Percentiles rank a stretch among this genome's conserved stretches.
Conservation (phyloP, 2,113 vertebrate genomes). For the Tachysurus vachellii region DNA sequence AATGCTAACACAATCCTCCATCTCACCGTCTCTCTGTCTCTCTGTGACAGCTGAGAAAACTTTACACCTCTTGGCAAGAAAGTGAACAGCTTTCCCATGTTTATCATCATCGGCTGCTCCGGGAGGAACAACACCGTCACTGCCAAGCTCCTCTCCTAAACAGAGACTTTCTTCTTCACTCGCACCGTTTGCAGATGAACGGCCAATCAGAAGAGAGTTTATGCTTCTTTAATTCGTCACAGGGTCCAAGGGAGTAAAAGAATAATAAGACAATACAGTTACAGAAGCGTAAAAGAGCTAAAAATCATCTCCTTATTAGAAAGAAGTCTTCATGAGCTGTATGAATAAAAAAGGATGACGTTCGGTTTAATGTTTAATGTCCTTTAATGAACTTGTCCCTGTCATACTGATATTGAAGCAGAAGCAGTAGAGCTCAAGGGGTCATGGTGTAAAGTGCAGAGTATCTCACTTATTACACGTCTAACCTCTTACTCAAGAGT, state of each 20-base stretch:
- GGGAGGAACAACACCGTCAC: constrained; percentile 35
- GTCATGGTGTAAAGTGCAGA: neutral
- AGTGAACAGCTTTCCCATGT: constrained; percentile 35
- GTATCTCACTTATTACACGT: neutral
- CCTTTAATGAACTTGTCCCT: neutral
- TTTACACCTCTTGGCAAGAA: constrained; percentile 22
- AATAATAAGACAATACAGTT: neutral
- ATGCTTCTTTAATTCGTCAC: neutral
- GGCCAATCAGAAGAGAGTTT: neutral
- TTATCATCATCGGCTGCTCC: constrained; percentile 28
- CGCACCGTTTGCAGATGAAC: neutral
- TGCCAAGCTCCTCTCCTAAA: constrained; percentile 16
- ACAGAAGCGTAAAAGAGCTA: neutral
- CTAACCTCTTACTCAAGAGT: neutral
- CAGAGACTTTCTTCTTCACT: constrained; percentile 10
- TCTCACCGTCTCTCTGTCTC: neutral
- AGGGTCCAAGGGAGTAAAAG: constrained; percentile 18
- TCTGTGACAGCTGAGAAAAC: constrained; percentile 25
- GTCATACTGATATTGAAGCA: neutral
- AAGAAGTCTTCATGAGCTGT: neutral
- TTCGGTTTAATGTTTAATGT: neutral
- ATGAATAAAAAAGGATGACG: neutral
- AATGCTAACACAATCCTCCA: neutral
- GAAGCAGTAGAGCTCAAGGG: neutral
- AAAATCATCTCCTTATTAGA: neutral